Evolutionary conservation across 2,113 vertebrate species (phyloP), one percentile per base, ranked within the genome.

Genomic region (Prionailurus bengalensis): DNA sequence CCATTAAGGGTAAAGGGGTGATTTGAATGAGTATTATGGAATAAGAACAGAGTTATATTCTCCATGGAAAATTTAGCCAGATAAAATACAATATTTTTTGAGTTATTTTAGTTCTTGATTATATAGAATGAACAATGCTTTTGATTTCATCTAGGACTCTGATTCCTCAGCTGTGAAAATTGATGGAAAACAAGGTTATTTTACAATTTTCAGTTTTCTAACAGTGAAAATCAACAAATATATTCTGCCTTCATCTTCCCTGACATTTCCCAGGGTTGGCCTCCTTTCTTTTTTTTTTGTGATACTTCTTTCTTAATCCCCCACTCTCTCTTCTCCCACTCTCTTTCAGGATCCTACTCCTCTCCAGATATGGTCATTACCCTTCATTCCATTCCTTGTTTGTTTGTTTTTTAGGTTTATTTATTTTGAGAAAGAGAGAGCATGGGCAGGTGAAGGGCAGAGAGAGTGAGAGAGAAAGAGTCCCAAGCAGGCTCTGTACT

Each of bases 81-180:
- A 71, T 51, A 89, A 92, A 90, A 97, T 51, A 27, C 14, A 93
- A n/a, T 82, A 9, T 53, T 48, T 90, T 61, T 68, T 53, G 55
- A 92, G 25, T 80, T 66, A 90, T 92, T 96, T 92, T 83, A 90
- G 91, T 90, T 94, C 16, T 92, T 14, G 6, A n/a, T 93, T 48
- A 91, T 71, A 70, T 68, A 80, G 45, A 83, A 86, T 89, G 15
- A 94, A 95, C 95, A 73, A 80, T 51, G 83, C 36, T 94, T 97
- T 87, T 45, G 7, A 51, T 85, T 83, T 96, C 66, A 95, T 84
- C 23, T 71, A 82, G 42, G 42, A 71, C 45, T 94, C 25, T 87
- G 36, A 83, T 63, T 87, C 10, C 87, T 65, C 65, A 89, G 8
- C 36, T 96, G 16, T 88, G 86, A 88, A 96, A 93, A 88, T 33